Evolutionary conservation across 2,888 invertebrate genomes (phyloP).

Genomic region (Heteromurus nitidus): DNA sequence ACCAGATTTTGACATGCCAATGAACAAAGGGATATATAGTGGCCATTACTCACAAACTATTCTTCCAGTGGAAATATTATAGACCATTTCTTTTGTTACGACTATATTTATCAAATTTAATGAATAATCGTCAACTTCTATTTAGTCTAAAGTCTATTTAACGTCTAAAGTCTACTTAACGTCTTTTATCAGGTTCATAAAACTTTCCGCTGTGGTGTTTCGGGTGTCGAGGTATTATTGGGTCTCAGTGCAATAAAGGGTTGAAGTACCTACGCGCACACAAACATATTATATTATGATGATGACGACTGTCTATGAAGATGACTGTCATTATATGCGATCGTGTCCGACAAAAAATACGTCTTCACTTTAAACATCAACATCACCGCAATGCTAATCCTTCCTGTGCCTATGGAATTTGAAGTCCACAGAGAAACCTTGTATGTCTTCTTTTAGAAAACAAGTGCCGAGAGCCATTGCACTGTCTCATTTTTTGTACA

Average conservation of each 20-base stretch:
- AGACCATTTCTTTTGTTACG: no score
- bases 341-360: slow-evolving; percentile 14
- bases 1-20: no score
- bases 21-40: no score
- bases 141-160: no score
- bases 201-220: background rate
- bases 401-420: background rate
- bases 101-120: no score
- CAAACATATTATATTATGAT: no score
- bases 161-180: no score
- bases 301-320: background rate
- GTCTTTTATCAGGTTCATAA: slow-evolving; percentile 4
- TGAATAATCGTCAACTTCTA: no score
- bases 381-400: background rate
- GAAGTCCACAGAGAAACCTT: background rate
- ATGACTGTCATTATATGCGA: background rate
- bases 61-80: no score
- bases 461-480: background rate
- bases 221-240: background rate
- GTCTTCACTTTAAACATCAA: slow-evolving; percentile 1
- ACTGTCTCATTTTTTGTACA: background rate
- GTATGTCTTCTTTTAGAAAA: background rate
- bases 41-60: no score
- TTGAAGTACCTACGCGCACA: no score
- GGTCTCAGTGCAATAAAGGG: background rate